Evolutionary conservation across 1,140 invertebrate genomes (phyloP), one percentile per base, ranked within the genome.

Genomic region (Cyrtorhinus lividipennis): DNA sequence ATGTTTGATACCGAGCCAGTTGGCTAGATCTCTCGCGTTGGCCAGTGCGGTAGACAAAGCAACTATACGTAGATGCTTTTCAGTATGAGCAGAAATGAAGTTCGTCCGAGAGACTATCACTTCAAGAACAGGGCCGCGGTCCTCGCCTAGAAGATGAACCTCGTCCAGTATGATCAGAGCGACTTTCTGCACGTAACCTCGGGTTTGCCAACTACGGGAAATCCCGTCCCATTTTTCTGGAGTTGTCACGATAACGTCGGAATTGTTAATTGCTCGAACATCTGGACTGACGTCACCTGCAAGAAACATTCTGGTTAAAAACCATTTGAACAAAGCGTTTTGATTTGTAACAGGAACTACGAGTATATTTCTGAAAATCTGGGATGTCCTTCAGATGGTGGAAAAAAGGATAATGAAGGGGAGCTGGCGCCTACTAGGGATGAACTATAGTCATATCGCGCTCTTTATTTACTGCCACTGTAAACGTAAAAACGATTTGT

Each of bases 191-290:
- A 99, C 95, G 71, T 98, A 99, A 74, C 85, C 87, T 66, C 96
- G 81, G 0, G 90, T 97, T 69, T 98, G 94, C 94, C 95, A 99
- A 64, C 90, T 93, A 66, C 96, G 81, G 73, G 92, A 96, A 62
- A 99, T 92, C 65, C 95, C 95, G 73, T 99, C 96, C 96, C 96
- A 99, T 75, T 99, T 99, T 76, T 99, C 96, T 0, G 96, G 96
- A 0, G 96, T 99, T 1, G 95, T 98, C 0, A 99, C 92, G 67
- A 99, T 98, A 1, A 99, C 84, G 71, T 92, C 85, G 0, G 95
- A 86, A 58, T 74, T 79, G 0, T 81, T 77, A 62, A 99, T 92
- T 0, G 92, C 86, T 67, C 83, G 77, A 58, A 91, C 84, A 74
- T 97, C 94, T 0, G 97, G 97, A 0, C 92, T 88, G 1, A 95